A percentile compares a stretch with the other conserved stretches of the same genome.
phyloP scores from a whole-genome alignment of 1,140 invertebrate species.

The Micrasema longulum region DNA sequence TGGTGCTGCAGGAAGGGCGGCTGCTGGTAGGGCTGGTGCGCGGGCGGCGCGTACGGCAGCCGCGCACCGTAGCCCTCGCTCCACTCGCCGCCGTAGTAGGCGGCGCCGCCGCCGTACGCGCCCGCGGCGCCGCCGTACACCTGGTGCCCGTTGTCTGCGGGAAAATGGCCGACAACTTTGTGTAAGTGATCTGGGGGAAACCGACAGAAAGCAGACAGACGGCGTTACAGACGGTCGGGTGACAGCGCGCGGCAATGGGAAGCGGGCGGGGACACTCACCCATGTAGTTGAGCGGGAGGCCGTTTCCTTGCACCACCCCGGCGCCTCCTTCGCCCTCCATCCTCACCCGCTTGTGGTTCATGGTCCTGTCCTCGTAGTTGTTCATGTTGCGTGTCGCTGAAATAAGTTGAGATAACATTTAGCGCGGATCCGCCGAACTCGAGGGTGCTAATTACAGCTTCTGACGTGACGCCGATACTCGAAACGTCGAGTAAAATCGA shows the following conservation, averaged over 20 bases:
- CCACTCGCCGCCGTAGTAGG: conserved; percentile 63
- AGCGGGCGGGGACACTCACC: conserved; percentile 55
- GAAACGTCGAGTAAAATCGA: conserved; percentile 21
- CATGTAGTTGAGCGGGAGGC: conserved; percentile 67
- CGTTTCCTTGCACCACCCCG: conserved; percentile 66
- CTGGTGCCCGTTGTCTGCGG: conserved; percentile 67
- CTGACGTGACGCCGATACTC: conserved; percentile 51
- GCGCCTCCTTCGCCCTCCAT: conserved; percentile 68
- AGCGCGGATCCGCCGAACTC: not conserved
- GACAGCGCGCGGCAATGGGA: not conserved
- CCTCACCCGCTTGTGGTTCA: conserved; percentile 67
- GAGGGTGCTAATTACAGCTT: not conserved
- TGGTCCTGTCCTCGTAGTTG: conserved; percentile 68
- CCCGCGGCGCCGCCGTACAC: conserved; percentile 67
- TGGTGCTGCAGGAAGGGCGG: conserved; percentile 56
- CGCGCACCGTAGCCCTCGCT: conserved; percentile 64
- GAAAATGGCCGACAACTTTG: conserved; percentile 51
- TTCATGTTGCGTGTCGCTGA: conserved; percentile 59
- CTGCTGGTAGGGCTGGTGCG: conserved; percentile 64
- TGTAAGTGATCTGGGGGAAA: conserved; percentile 49
- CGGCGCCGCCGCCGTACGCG: conserved; percentile 64
- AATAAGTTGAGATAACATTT: conserved; percentile 42
- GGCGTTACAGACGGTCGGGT: not conserved
- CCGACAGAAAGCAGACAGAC: not conserved
- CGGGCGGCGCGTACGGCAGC: conserved; percentile 66